These are phyloP conservation scores for Perognathus longimembris DNA, from an alignment of 2,113 vertebrate genomes.

Conservation along the genomic window DNA sequence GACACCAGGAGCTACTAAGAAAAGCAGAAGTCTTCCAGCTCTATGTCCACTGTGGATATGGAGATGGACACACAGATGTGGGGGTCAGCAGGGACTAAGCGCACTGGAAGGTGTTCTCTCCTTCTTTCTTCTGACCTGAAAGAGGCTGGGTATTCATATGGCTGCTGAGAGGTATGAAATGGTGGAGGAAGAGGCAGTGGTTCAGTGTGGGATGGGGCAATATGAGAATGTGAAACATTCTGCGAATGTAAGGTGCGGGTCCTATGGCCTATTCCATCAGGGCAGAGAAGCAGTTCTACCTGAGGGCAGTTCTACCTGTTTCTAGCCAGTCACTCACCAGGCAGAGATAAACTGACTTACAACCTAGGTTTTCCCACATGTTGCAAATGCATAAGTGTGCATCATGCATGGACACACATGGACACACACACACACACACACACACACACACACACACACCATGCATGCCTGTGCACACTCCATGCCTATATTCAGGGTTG, in stretches of 20 bases:
- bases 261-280: neutral
- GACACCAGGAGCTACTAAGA: neutral
- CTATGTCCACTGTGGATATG: neutral
- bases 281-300: neutral
- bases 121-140: neutral
- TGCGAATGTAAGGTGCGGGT: neutral
- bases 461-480: too few species aligned
- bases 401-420: neutral
- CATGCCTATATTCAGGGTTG: too few species aligned
- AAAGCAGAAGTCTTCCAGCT: neutral
- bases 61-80: neutral
- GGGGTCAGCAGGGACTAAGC: neutral
- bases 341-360: neutral
- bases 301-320: neutral
- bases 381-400: accelerated
- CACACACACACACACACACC: neutral
- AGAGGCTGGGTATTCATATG: neutral
- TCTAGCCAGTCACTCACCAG: neutral
- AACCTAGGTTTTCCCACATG: neutral
- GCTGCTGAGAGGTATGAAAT: neutral
- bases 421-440: too few species aligned
- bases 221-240: neutral
- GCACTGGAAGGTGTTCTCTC: neutral
- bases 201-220: neutral
- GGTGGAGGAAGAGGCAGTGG: too few species aligned